phyloP scores from a whole-genome alignment of 37 sponge, comb jelly and placozoan species.

The Diacarnus erythraeanus region DNA sequence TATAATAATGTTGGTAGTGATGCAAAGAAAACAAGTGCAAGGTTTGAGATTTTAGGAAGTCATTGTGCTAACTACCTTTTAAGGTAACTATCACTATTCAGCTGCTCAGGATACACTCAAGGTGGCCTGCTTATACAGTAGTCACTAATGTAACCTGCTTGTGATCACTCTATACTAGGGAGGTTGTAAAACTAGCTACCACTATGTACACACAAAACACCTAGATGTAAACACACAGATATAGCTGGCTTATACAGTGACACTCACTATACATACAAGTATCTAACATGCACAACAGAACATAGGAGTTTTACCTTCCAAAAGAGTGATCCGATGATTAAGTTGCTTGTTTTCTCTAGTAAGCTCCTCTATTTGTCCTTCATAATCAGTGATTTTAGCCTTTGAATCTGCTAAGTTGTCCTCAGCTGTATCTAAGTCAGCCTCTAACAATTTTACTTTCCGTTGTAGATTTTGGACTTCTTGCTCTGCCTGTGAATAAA shows the following conservation, averaged over 20 bases:
- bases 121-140: no score
- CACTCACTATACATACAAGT: background rate
- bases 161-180: no score
- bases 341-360: slow-evolving; percentile 24
- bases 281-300: background rate
- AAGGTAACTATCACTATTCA: no score
- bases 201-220: background rate
- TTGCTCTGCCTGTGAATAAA: slow-evolving; percentile 39
- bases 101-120: no score
- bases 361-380: slow-evolving; percentile 27
- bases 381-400: slow-evolving; percentile 11
- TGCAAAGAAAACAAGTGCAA: no score
- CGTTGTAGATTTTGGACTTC: slow-evolving; percentile 30
- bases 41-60: no score
- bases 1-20: no score
- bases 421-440: slow-evolving; percentile 65
- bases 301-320: slow-evolving; percentile 43
- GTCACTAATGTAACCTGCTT: no score
- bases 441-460: slow-evolving; percentile 63
- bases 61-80: no score
- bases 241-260: no score
- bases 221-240: background rate
- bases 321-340: slow-evolving; percentile 6
- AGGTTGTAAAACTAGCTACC: no score
- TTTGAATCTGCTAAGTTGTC: slow-evolving; percentile 6